phyloP scores from a whole-genome alignment of 2,113 vertebrate genomes.

The Gnathonemus echidnorhynchus region DNA sequence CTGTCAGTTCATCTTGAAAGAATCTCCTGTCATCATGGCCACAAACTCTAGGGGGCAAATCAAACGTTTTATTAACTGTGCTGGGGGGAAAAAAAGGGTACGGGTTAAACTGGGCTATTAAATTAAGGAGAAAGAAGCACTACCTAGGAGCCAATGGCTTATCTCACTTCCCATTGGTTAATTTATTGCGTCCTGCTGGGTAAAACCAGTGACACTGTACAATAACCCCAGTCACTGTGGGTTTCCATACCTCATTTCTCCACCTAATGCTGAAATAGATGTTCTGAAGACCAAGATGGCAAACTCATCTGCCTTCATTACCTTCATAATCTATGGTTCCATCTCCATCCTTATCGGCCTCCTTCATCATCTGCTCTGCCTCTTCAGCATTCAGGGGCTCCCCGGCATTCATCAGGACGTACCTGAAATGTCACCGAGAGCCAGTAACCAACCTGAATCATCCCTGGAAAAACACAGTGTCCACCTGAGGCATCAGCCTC shows the following conservation, averaged over 20 bases:
- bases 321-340: conserved; percentile 58
- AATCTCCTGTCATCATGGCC: conserved; percentile 60
- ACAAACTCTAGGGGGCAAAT: conserved; percentile 48
- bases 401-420: conserved; percentile 52
- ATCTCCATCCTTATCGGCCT: conserved; percentile 54
- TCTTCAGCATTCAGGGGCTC: conserved; percentile 53
- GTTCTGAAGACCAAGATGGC: background rate
- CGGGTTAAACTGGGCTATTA: background rate
- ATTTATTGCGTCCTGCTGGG: background rate
- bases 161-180: background rate
- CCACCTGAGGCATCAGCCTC: background rate
- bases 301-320: conserved; percentile 20
- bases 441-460: background rate
- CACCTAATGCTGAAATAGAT: background rate
- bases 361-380: conserved; percentile 61
- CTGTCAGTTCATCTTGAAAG: conserved; percentile 57
- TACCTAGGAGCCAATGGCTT: background rate
- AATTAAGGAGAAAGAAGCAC: background rate
- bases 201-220: background rate
- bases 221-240: background rate
- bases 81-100: background rate
- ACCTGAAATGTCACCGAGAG: conserved; percentile 33
- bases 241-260: background rate
- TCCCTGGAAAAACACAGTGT: background rate
- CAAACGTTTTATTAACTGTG: background rate